phyloP scores from a whole-genome alignment of 2,797 vertebrate species.

The Rousettus madagascariensis region DNA sequence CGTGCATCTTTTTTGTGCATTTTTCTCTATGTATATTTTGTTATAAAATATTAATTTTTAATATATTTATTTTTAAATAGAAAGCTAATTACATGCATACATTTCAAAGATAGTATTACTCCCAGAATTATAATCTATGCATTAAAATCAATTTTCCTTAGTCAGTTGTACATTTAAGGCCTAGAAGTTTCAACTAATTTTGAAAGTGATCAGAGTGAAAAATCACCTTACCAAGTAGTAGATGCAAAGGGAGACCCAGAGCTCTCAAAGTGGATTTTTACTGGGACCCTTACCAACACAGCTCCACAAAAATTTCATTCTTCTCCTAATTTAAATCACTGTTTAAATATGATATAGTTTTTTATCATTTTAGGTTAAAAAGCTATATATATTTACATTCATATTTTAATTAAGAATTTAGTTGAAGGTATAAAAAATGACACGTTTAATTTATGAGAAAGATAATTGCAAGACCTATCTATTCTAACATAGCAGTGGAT shows the following conservation, averaged over 20 bases:
- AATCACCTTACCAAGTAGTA: neutral
- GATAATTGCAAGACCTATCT: slow-evolving; percentile 49
- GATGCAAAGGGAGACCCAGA: neutral
- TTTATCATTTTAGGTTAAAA: neutral
- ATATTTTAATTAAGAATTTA: slow-evolving; percentile 21
- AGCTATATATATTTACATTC: neutral
- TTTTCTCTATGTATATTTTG: neutral
- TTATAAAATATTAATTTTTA: neutral
- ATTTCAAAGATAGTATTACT: neutral
- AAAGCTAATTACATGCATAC: neutral
- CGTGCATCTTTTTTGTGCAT: neutral
- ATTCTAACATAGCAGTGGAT: slow-evolving; percentile 46
- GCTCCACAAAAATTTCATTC: neutral
- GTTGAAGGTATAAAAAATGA: neutral
- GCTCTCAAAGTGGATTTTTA: neutral
- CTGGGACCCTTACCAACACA: neutral
- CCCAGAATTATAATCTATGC: neutral
- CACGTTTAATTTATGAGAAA: neutral
- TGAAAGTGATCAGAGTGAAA: neutral
- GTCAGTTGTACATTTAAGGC: neutral
- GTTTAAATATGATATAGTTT: neutral
- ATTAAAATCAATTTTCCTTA: slow-evolving; percentile 7
- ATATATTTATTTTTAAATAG: neutral
- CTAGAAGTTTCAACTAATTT: neutral
- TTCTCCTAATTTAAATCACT: neutral